Percentiles rank a stretch among this genome's conserved stretches.
phyloP scores from a whole-genome alignment of 2,113 vertebrate genomes.

The Plecturocebus donacophilus region DNA sequence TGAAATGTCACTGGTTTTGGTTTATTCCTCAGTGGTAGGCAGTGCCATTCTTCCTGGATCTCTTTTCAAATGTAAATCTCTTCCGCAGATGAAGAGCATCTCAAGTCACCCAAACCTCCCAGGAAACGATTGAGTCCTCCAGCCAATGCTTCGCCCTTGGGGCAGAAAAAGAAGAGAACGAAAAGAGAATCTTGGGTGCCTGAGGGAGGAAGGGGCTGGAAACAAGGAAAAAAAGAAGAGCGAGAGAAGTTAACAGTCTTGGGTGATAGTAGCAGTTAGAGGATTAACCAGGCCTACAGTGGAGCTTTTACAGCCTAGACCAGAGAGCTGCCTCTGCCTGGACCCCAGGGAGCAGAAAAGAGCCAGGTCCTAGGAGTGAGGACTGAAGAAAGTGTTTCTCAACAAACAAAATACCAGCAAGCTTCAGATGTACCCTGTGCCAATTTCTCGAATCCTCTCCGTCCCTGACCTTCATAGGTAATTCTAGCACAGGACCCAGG shows the following conservation, averaged over 20 bases:
- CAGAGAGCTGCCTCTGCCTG: accelerated
- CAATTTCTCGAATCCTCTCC: neutral
- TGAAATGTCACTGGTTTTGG: neutral
- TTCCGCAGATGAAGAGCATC: neutral
- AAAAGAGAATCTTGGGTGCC: neutral
- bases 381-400: neutral
- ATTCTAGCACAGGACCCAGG: neutral
- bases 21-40: neutral
- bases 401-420: neutral
- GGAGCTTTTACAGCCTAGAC: accelerated
- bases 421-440: neutral
- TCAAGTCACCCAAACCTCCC: neutral
- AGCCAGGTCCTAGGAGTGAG: neutral
- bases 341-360: neutral
- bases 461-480: neutral
- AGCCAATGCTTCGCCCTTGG: neutral
- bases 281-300: neutral
- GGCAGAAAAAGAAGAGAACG: neutral
- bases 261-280: neutral
- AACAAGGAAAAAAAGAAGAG: neutral
- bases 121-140: neutral
- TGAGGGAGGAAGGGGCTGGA: neutral
- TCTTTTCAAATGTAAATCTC: neutral
- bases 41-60: neutral
- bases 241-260: too few species aligned